phyloP scores from a whole-genome alignment of 2,888 invertebrate species.

The Scaptodrosophila latifasciaeformis region DNA sequence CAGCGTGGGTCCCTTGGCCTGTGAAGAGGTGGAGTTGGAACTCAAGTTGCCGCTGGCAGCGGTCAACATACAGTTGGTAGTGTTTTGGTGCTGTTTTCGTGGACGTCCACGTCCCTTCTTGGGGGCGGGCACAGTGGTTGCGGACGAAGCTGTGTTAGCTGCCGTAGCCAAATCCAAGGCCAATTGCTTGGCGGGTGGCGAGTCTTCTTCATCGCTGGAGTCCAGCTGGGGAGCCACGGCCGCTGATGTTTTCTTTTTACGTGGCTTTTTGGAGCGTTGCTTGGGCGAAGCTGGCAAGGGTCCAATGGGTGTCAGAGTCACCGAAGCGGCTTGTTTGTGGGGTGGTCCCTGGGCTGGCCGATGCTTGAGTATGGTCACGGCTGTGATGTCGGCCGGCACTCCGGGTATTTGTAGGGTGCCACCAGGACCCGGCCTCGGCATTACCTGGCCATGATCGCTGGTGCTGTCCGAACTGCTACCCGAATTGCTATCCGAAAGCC shows the following conservation, averaged over 20 bases:
- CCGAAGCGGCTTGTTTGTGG: constrained; percentile 47
- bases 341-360: constrained; percentile 7
- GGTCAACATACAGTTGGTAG: not conserved
- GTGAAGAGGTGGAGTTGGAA: constrained; percentile 58
- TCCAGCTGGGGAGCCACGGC: constrained; percentile 41
- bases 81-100: constrained; percentile 69
- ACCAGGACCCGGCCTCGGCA: constrained; percentile 60
- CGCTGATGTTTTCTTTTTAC: constrained; percentile 56
- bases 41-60: constrained; percentile 56
- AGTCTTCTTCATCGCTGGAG: constrained; percentile 71
- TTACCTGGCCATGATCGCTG: constrained; percentile 33
- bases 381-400: constrained; percentile 68
- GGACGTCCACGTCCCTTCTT: constrained; percentile 76
- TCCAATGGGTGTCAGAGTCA: constrained; percentile 63
- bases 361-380: constrained; percentile 42
- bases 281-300: constrained; percentile 58
- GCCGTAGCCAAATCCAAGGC: constrained; percentile 14
- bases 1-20: constrained; percentile 70
- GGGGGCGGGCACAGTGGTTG: constrained; percentile 34
- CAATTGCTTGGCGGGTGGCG: not conserved
- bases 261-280: constrained; percentile 60
- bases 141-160: constrained; percentile 27
- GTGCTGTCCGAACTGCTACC: constrained; percentile 64
- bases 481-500: constrained; percentile 36
- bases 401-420: constrained; percentile 67